These are phyloP conservation scores for Amphiduros pacificus DNA, from an alignment of 2,888 invertebrate species.

Conservation along the genomic window DNA sequence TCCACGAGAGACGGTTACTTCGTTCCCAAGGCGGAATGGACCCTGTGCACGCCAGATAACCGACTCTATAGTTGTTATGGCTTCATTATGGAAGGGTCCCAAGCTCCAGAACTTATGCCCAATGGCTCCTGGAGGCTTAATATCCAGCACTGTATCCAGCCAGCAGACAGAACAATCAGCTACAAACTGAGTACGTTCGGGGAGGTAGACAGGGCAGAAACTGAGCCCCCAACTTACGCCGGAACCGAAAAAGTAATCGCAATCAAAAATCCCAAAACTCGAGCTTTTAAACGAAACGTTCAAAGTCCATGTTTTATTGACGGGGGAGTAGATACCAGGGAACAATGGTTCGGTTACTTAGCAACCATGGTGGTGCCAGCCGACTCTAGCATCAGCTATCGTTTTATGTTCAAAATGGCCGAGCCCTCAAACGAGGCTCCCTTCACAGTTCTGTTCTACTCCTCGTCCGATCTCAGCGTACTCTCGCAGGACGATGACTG, in stretches of 20 bases:
- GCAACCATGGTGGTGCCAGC: constrained; percentile 12
- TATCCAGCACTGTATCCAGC: constrained; percentile 8
- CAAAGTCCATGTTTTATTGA: constrained; percentile 8
- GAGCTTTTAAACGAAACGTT: neutral
- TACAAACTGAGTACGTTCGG: constrained; percentile 15
- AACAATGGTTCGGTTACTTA: constrained; percentile 16
- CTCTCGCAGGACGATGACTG: neutral
- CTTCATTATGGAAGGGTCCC: constrained; percentile 2
- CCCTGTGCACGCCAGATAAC: constrained; percentile 6
- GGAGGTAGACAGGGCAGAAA: neutral
- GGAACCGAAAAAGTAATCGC: neutral
- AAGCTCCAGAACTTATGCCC: neutral
- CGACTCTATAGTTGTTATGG: constrained; percentile 12
- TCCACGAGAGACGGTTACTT: neutral
- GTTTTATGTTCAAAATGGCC: constrained; percentile 10
- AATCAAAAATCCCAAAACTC: neutral
- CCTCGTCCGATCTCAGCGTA: neutral
- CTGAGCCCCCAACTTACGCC: constrained; percentile 7
- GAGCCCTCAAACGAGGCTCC: constrained; percentile 13
- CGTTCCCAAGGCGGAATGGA: constrained; percentile 13
- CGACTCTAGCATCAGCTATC: constrained; percentile 15
- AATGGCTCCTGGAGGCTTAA: constrained; percentile 9
- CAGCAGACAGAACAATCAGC: neutral
- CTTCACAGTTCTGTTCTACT: constrained; percentile 10
- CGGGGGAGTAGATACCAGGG: constrained; percentile 8